Percentiles rank a stretch among this genome's conserved stretches.
These are phyloP conservation scores for Poecilia wingei DNA, from an alignment of 2,797 vertebrate species.

Conservation along the genomic window DNA sequence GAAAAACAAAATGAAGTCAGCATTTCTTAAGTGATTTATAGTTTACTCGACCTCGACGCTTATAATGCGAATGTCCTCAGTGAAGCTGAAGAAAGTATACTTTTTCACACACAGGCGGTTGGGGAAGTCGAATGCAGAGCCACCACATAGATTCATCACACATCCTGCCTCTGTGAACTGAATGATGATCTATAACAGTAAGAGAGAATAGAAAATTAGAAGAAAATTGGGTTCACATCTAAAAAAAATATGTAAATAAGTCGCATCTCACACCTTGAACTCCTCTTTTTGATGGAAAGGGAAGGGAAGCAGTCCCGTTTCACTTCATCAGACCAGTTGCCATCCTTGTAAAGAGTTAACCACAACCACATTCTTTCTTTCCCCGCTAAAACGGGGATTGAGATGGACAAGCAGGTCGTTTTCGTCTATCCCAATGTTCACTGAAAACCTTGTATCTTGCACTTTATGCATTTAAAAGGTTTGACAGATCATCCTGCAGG, in stretches of 20 bases:
- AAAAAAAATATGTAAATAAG: neutral
- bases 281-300: constrained; percentile 73
- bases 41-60: constrained; percentile 71
- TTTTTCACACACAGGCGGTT: constrained; percentile 74
- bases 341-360: constrained; percentile 75
- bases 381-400: constrained; percentile 77
- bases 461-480: neutral
- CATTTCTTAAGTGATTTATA: neutral
- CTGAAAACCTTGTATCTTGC: neutral
- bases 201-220: neutral
- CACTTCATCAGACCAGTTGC: constrained; percentile 75
- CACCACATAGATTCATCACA: constrained; percentile 65
- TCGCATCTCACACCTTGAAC: constrained; percentile 70
- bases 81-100: constrained; percentile 52
- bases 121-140: constrained; percentile 74
- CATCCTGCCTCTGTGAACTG: constrained; percentile 72
- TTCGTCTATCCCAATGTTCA: constrained; percentile 73
- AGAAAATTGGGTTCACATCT: neutral
- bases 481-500: neutral
- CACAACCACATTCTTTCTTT: constrained; percentile 72
- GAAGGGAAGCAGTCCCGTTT: constrained; percentile 74
- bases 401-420: constrained; percentile 74
- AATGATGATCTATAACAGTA: constrained; percentile 61
- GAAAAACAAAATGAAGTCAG: neutral
- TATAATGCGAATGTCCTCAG: too few relatives aligned